Evolutionary conservation across 2,888 invertebrate genomes (phyloP), one percentile per base, ranked within the genome.

Genomic region (Lymantria dispar): DNA sequence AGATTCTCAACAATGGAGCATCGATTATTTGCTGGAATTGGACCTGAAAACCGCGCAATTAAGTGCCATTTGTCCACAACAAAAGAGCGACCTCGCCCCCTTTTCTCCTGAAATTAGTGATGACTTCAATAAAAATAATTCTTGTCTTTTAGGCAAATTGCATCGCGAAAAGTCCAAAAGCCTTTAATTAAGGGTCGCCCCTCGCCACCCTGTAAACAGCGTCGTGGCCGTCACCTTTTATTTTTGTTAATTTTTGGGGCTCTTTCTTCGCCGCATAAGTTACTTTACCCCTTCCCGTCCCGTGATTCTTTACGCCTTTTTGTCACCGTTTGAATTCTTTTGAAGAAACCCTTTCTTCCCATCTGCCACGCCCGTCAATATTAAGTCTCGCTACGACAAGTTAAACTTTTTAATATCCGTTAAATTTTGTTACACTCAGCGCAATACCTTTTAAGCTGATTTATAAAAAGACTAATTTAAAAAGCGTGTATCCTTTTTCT

Each of bases 111-210:
- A 90, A 91, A 91, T 91, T 91, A 91, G 90, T 90, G 91, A 91
- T 91, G 91, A 89, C 91, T 91, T 90, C 91, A 91, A 91, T 91
- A 91, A 91, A 91, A 91, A 91, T 91, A 91, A 91, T 91, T 91
- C 91, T 88, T 89, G 90, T 91, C 91, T 90, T 91, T 90, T 89
- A 90, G 73, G 85, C 89, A 91, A 91, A 91, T 91, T 91, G 91
- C 91, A 89, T 89, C 87, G 88, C 86, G 87, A 87, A 89, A 87
- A 86, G 90, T 89, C 89, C 88, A 77, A 88, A 91, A 89, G 88
- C 91, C 89, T 91, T 91, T 89, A 91, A 89, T 91, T 89, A 90
- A 87, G 87, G 87, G 76, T 75, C 78, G 76, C 84, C 86, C 83
- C 80, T 72, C 70, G 75, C 81, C 81, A 78, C 83, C 85, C 86